Base-by-base conservation (phyloP, 37 sponge, comb jelly and placozoan genomes). In the Ianthella basta region DNA sequence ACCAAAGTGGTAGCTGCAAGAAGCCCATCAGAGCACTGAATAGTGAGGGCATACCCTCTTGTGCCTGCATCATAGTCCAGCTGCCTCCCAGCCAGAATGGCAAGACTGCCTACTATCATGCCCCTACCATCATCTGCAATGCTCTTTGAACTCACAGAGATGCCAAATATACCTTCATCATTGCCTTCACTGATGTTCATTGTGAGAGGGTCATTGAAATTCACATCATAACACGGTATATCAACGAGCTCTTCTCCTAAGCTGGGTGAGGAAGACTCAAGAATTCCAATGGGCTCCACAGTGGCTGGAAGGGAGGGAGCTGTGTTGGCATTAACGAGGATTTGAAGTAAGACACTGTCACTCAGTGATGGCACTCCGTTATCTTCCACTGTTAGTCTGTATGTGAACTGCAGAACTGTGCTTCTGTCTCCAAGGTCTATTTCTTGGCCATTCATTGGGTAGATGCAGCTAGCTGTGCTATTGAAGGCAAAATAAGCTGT, bases 51-150 rank as follows among this genome's bases (percentile, higher is more conserved):
- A 59, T 85, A 80, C 15, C 57, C 10, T 15, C 34, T 60, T 0
- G 23, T 39, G 8, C 36, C 59, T 61, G 88, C 91, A 37, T 70
- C 60, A 75, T 78, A 90, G 78, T 93, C 91, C 32, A 89, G 69
- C 10, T 15, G 38, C 0, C 15, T 30, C 2, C 57, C 85, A 36
- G 32, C 18, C 0, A 35, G 30, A 0, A 55, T 63, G 0, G 14
- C n/a, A 21, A 94, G 60, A 3, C n/a, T 72, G 21, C 95, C 95
- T 35, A 85, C 72, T 19, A 75, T 10, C n/a, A 24, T 40, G 6
- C n/a, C 41, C 0, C 15, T 16, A 0, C 56, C 85, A 37, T 25
- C 44, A 0, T 41, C 32, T 0, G 18, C 60, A 3, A 38, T n/a
- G 18, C 33, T 80, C 15, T 91, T 88, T 54, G 84, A 63, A 23